A percentile compares a stretch with the other conserved stretches of the same genome.
phyloP scores from a whole-genome alignment of 2,888 invertebrate species.

The Rhyacophila evoluta region DNA sequence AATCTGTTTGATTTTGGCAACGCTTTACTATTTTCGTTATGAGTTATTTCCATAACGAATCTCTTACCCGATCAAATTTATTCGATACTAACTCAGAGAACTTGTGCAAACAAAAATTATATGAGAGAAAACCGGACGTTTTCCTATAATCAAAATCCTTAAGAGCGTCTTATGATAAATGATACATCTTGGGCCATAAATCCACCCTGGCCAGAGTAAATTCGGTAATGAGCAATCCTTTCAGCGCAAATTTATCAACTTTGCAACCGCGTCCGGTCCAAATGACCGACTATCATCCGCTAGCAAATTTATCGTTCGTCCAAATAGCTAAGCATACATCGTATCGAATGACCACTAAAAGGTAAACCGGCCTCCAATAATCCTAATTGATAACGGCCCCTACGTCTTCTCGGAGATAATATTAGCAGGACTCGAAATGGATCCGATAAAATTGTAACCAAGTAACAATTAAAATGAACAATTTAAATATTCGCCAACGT shows the following conservation, averaged over 20 bases:
- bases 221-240: conserved; percentile 53
- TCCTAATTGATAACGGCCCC: conserved; percentile 55
- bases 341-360: conserved; percentile 46
- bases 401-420: conserved; percentile 33
- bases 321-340: conserved; percentile 40
- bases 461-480: too few relatives aligned
- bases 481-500: too few relatives aligned
- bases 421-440: neutral
- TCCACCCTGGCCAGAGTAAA: conserved; percentile 35
- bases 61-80: neutral
- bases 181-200: conserved; percentile 44
- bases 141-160: conserved; percentile 14
- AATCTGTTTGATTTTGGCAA: neutral
- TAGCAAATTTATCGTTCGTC: conserved; percentile 51
- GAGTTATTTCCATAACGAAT: neutral
- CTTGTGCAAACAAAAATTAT: conserved; percentile 12
- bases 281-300: conserved; percentile 40
- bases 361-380: conserved; percentile 55
- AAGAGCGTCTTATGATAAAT: conserved; percentile 42
- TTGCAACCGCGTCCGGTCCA: conserved; percentile 41
- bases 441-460: too few relatives aligned
- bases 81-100: neutral
- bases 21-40: neutral
- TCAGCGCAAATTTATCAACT: conserved; percentile 49
- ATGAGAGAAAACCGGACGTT: conserved; percentile 12